A percentile compares a stretch with the other conserved stretches of the same genome.
Evolutionary conservation across 2,113 vertebrate genomes (phyloP).

Genomic region (Triplophysa dalaica): DNA sequence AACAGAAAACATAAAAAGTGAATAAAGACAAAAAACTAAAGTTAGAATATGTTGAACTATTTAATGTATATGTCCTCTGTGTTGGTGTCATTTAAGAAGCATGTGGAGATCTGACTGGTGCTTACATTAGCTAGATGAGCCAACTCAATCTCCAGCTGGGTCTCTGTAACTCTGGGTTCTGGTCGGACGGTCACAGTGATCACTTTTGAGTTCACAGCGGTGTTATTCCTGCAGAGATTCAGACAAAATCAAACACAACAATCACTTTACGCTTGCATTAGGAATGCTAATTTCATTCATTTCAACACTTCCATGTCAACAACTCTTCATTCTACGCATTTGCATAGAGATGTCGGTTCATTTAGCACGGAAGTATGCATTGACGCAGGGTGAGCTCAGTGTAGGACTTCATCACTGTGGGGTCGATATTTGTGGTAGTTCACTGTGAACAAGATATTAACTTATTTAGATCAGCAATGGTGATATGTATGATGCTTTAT

Average conservation of each 20-base stretch:
- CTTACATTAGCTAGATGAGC: constrained; percentile 97
- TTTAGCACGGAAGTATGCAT: constrained; percentile 12
- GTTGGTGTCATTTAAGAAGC: background rate
- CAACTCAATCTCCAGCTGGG: constrained; percentile 93
- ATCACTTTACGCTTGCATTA: background rate
- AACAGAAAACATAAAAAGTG: background rate
- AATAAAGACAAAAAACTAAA: background rate
- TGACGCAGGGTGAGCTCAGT: background rate
- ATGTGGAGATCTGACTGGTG: constrained; percentile 45
- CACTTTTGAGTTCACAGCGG: constrained; percentile 96
- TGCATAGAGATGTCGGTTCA: background rate
- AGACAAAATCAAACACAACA: constrained; percentile 24
- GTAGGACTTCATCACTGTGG: background rate
- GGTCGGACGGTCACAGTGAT: constrained; percentile 96
- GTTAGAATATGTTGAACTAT: too few relatives aligned
- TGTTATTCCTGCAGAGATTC: constrained; percentile 85
- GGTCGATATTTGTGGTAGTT: background rate
- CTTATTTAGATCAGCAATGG: background rate
- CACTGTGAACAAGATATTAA: background rate
- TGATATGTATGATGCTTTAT: background rate
- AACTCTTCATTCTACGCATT: constrained; percentile 6
- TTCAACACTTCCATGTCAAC: constrained; percentile 15
- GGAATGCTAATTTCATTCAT: constrained; percentile 5
- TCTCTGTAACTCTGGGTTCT: constrained; percentile 85
- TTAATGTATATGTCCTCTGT: background rate